Conservation (phyloP, 2,113 vertebrate genomes). For the Isurus oxyrinchus region DNA sequence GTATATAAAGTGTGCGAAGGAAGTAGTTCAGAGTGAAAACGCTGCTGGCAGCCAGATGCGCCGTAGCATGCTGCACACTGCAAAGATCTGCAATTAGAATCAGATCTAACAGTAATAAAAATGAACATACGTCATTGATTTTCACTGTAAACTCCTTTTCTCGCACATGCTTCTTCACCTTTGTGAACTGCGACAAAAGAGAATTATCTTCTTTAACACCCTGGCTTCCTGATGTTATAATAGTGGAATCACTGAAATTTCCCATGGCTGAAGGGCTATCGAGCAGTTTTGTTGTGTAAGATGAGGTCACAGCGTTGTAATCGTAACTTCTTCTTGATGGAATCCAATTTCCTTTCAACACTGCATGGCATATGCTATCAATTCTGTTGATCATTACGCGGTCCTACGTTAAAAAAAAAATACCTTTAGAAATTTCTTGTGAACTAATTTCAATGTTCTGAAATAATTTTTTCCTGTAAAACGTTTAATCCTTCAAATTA, state of each 20-base stretch:
- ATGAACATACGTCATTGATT: constrained; percentile 99
- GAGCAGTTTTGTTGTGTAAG: constrained; percentile 95
- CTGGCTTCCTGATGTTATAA: constrained; percentile 49
- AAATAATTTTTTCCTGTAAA: neutral
- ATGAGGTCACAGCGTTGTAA: constrained; percentile 78
- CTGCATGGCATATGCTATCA: constrained; percentile 95
- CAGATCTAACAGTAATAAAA: constrained; percentile 78
- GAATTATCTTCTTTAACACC: constrained; percentile 74
- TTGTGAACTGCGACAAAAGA: constrained; percentile 90
- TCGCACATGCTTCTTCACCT: constrained; percentile 99
- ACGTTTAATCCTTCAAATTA: neutral
- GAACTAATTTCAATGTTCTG: neutral
- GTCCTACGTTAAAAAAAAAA: constrained; percentile 61
- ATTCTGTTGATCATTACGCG: constrained; percentile 96
- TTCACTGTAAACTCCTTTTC: constrained; percentile 99
- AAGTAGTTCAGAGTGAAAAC: constrained; percentile 58
- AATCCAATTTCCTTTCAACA: constrained; percentile 96
- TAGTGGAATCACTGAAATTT: constrained; percentile 58
- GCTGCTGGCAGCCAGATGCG: constrained; percentile 73
- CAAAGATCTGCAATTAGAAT: constrained; percentile 60
- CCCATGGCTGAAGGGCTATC: constrained; percentile 70
- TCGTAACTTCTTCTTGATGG: constrained; percentile 78
- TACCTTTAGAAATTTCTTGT: neutral
- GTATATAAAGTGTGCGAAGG: constrained; percentile 54
- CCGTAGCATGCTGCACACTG: constrained; percentile 80